Conservation (phyloP, 2,888 invertebrate genomes). For the Chalcosyrphus nemorum region DNA sequence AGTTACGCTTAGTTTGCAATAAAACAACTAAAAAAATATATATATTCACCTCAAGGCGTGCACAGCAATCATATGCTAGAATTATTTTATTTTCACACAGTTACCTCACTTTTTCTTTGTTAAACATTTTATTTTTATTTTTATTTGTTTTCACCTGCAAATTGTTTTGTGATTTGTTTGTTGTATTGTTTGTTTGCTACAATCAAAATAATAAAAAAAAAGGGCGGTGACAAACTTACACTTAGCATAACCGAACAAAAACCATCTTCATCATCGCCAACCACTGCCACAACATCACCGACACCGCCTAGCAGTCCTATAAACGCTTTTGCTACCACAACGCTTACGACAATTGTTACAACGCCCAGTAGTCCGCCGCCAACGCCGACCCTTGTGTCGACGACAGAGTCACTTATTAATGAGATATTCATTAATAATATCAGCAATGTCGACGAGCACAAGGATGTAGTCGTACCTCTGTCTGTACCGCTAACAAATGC, state of each 20-base stretch:
- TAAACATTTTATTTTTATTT: constrained; percentile 61
- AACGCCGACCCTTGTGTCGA: constrained; percentile 77
- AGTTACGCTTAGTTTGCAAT: constrained; percentile 78
- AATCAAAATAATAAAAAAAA: no score
- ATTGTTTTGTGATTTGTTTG: constrained; percentile 66
- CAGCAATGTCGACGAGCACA: constrained; percentile 76
- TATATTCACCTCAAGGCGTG: constrained; percentile 20
- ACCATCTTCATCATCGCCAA: constrained; percentile 79
- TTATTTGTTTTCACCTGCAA: constrained; percentile 58
- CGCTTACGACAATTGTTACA: constrained; percentile 73
- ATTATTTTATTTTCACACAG: constrained; percentile 31
- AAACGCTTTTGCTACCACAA: constrained; percentile 70
- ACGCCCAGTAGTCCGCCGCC: constrained; percentile 68
- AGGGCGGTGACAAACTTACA: constrained; percentile 89
- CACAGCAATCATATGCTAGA: constrained; percentile 50
- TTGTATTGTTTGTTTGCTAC: constrained; percentile 64
- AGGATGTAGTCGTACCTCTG: constrained; percentile 62
- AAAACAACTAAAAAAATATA: neutral
- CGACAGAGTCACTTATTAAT: constrained; percentile 81
- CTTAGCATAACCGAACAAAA: constrained; percentile 85
- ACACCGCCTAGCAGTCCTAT: constrained; percentile 72
- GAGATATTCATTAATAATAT: constrained; percentile 81
- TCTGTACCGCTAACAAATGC: constrained; percentile 48
- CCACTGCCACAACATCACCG: constrained; percentile 65
- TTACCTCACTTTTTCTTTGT: constrained; percentile 41